Conservation (phyloP, 2,888 invertebrate species). For the Pomacea canaliculata region DNA sequence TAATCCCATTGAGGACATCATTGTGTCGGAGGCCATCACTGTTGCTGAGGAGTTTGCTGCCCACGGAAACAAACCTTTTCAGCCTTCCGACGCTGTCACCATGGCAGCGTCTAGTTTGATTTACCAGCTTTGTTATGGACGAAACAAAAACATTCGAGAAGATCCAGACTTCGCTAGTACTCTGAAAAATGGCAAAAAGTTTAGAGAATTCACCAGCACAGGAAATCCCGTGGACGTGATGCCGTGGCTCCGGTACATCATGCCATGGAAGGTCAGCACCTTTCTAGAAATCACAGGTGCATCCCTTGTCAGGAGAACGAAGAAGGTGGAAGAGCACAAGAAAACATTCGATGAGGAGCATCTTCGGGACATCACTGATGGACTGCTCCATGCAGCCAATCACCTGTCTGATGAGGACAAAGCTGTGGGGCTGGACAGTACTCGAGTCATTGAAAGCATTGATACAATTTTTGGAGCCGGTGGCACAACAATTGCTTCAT, state of each 20-base stretch:
- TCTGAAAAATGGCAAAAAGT: conserved; percentile 4
- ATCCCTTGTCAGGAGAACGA: not conserved
- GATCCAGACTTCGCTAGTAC: conserved; percentile 15
- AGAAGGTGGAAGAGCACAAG: conserved; percentile 34
- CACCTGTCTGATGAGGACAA: conserved; percentile 37
- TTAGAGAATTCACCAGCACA: conserved; percentile 25
- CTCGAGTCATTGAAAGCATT: conserved; percentile 52
- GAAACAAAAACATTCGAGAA: conserved; percentile 16
- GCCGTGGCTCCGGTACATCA: conserved; percentile 36
- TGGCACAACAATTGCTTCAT: conserved; percentile 55
- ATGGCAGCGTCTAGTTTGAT: conserved; percentile 22
- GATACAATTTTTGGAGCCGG: conserved; percentile 61
- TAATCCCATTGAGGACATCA: conserved; percentile 15
- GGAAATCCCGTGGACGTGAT: conserved; percentile 42
- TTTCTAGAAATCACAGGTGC: conserved; percentile 17
- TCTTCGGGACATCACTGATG: conserved; percentile 41
- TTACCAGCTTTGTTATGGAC: conserved; percentile 31
- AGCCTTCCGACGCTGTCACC: not conserved
- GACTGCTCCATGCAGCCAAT: conserved; percentile 22
- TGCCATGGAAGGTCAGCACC: conserved; percentile 20
- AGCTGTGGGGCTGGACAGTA: conserved; percentile 48
- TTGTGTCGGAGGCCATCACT: conserved; percentile 19
- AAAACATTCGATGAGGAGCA: conserved; percentile 29
- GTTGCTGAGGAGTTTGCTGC: conserved; percentile 8
- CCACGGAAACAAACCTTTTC: conserved; percentile 8